Percentiles rank a stretch among this genome's conserved stretches.
phyloP scores from a whole-genome alignment of 2,113 vertebrate species.

The Crypturellus undulatus region DNA sequence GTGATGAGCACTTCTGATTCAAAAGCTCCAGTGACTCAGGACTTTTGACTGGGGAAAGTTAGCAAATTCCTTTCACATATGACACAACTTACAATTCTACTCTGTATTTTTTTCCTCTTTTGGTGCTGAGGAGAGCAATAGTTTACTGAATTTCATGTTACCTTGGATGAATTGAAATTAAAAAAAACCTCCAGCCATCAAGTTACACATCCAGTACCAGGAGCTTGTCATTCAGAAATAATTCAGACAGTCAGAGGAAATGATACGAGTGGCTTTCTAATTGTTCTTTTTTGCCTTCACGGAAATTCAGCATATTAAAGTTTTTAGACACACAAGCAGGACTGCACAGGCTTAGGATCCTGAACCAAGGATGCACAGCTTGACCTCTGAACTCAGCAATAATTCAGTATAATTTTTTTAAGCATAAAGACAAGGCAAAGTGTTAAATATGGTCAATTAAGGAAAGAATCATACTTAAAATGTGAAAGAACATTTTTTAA shows the following conservation, averaged over 20 bases:
- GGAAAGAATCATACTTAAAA: background rate
- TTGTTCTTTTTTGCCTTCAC: background rate
- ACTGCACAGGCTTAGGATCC: background rate
- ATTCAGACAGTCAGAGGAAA: background rate
- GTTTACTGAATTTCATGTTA: conserved; percentile 4
- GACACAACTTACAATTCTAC: conserved; percentile 51
- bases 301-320: background rate
- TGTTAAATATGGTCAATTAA: background rate
- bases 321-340: background rate
- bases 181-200: background rate
- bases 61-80: conserved; percentile 42
- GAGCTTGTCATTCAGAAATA: background rate
- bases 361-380: background rate
- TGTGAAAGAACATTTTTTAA: background rate
- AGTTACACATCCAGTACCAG: background rate
- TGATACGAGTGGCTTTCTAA: background rate
- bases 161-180: background rate
- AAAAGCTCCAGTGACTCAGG: conserved; percentile 8
- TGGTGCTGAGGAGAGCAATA: background rate
- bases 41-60: conserved; percentile 26
- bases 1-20: conserved; percentile 18
- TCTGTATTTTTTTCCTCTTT: background rate
- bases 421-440: background rate
- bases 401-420: background rate
- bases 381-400: background rate